These are phyloP conservation scores for Nanorana parkeri DNA, from an alignment of 2,113 vertebrate genomes.

Conservation along the genomic window DNA sequence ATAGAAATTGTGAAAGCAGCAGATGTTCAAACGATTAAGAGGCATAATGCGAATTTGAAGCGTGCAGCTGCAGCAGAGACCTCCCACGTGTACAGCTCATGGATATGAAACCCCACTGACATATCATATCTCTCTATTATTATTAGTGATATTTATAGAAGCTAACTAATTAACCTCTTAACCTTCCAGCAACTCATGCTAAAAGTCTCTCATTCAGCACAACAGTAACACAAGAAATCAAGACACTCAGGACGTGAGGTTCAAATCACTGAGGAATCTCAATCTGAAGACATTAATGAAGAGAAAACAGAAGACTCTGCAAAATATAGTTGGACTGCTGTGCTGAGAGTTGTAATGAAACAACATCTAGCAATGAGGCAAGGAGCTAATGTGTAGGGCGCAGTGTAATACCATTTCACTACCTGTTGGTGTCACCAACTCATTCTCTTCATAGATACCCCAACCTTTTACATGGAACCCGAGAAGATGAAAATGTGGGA, in stretches of 20 bases:
- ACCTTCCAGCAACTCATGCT: not conserved
- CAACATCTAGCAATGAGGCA: not conserved
- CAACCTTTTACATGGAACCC: not conserved
- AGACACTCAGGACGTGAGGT: not conserved
- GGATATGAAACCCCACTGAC: slow-evolving; percentile 47
- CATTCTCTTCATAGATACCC: no score
- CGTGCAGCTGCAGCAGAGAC: slow-evolving; percentile 31
- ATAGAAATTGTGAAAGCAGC: slow-evolving; percentile 45
- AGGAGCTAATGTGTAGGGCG: no score
- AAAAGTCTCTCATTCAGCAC: slow-evolving; percentile 13
- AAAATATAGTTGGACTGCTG: not conserved
- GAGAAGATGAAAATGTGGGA: no score
- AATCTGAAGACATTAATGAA: not conserved
- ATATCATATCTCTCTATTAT: slow-evolving; percentile 55
- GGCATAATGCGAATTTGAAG: slow-evolving; percentile 42
- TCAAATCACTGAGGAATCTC: not conserved
- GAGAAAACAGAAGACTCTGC: not conserved
- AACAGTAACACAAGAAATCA: slow-evolving; percentile 5
- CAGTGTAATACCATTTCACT: not conserved
- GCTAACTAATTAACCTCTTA: slow-evolving; percentile 32
- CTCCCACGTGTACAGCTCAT: slow-evolving; percentile 46
- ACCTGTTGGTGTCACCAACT: not conserved
- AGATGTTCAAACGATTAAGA: slow-evolving; percentile 53
- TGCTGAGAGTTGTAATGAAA: not conserved
- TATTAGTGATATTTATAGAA: slow-evolving; percentile 48